phyloP scores from a whole-genome alignment of 2,797 vertebrate species.

The Buceros bicornis region DNA sequence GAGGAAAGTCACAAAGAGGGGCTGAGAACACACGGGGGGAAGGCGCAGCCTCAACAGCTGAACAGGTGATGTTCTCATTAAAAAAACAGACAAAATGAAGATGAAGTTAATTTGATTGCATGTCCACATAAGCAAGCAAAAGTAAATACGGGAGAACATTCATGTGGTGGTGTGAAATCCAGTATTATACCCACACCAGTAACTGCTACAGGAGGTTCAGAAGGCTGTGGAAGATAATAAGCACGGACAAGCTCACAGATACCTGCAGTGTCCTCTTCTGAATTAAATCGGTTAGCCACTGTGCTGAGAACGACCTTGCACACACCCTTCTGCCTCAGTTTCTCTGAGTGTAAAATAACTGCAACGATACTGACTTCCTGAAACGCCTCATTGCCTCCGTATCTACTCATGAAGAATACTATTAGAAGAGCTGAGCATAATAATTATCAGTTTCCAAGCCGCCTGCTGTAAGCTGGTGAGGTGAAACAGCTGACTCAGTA shows the following conservation, averaged over 20 bases:
- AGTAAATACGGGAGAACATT: neutral
- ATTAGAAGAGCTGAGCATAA: neutral
- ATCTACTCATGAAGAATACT: conserved; percentile 10
- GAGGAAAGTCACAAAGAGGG: neutral
- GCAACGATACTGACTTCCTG: neutral
- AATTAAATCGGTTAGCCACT: neutral
- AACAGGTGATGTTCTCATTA: neutral
- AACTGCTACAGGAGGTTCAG: neutral
- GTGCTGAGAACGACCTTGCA: neutral
- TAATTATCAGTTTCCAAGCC: neutral
- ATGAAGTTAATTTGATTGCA: neutral
- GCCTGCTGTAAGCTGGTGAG: neutral
- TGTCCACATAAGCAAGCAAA: neutral
- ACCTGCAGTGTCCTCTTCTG: neutral
- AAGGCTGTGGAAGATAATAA: neutral
- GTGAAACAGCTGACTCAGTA: conserved; percentile 29
- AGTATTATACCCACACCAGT: neutral
- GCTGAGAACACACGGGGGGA: rapidly evolving
- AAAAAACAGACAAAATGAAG: neutral
- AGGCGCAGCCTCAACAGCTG: neutral
- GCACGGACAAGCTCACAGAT: neutral
- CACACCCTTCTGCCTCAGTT: conserved; percentile 54
- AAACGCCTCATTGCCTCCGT: conserved; percentile 24
- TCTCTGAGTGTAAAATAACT: neutral
- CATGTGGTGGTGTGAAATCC: neutral